These are phyloP conservation scores for Paradoxurus hermaphroditus DNA, from an alignment of 2,113 vertebrate genomes.

Conservation along the genomic window DNA sequence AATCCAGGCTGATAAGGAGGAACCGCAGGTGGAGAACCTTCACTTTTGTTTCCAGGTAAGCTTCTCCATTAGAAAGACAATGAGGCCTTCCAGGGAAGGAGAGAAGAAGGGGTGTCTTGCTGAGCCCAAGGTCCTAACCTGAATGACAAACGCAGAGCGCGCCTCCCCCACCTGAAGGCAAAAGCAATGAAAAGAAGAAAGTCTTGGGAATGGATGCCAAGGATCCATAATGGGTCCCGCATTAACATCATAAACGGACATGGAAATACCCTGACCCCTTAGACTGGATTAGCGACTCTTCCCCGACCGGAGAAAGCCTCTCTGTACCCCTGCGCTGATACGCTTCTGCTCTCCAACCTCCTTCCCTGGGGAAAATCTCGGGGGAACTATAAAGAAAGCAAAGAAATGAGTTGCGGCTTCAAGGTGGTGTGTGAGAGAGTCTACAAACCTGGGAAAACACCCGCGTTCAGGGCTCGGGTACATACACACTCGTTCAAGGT, in stretches of 20 bases:
- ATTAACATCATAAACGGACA: background rate
- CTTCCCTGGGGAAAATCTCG: slow-evolving; percentile 24
- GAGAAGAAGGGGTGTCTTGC: too few relatives aligned
- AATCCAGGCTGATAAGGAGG: background rate
- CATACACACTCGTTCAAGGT: background rate
- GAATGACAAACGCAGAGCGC: background rate
- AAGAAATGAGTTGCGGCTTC: background rate
- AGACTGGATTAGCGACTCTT: background rate
- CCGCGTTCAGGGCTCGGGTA: accelerated
- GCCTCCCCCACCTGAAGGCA: background rate
- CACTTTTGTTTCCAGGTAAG: background rate
- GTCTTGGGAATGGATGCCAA: background rate
- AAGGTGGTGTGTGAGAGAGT: background rate
- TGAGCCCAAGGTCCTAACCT: background rate
- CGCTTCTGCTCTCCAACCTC: background rate
- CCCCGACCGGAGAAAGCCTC: background rate
- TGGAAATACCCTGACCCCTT: background rate
- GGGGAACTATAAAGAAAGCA: background rate
- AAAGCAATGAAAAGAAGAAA: background rate
- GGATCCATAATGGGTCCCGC: too few relatives aligned
- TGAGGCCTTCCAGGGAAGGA: too few relatives aligned
- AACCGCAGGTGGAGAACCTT: background rate
- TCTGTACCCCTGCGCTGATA: background rate
- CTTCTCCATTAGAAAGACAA: slow-evolving; percentile 9
- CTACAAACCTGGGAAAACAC: background rate